A percentile compares a stretch with the other conserved stretches of the same genome.
These are phyloP conservation scores for Phrynocephalus versicolor DNA, from an alignment of 2,113 vertebrate species.

Conservation along the genomic window DNA sequence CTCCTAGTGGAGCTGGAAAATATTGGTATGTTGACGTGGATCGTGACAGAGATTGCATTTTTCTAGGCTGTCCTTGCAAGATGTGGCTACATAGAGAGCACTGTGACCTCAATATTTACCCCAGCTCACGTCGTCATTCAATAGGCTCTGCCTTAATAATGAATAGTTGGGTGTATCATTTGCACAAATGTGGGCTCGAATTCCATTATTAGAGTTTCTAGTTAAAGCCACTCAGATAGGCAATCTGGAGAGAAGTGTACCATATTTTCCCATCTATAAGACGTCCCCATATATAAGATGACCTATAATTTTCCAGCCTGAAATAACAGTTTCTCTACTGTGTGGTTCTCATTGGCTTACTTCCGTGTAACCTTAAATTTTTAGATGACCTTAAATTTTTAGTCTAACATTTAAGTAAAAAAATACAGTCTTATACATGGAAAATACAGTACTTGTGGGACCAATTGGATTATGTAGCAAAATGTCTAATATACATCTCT, in stretches of 20 bases:
- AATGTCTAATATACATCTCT: not conserved
- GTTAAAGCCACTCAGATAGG: not conserved
- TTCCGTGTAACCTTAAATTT: too few species aligned
- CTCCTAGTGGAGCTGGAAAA: not conserved
- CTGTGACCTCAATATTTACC: not conserved
- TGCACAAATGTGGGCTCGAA: not conserved
- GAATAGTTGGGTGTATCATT: not conserved
- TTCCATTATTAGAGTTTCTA: not conserved
- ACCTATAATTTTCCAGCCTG: too few species aligned
- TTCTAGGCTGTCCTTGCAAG: not conserved
- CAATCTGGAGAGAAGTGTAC: not conserved
- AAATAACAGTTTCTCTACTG: too few species aligned
- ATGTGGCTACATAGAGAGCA: not conserved
- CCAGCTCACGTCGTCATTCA: not conserved
- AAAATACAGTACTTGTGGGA: not conserved
- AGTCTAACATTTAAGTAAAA: too few species aligned
- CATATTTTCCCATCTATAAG: too few species aligned
- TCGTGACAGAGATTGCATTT: not conserved
- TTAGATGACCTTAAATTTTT: too few species aligned
- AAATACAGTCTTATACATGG: too few species aligned
- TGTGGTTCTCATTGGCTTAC: too few species aligned
- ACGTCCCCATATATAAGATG: too few species aligned
- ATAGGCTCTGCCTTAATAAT: not conserved
- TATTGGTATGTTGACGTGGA: not conserved
- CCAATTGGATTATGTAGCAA: not conserved